Conservation (phyloP, 2,888 invertebrate genomes). For the Ptychoptera albimana region DNA sequence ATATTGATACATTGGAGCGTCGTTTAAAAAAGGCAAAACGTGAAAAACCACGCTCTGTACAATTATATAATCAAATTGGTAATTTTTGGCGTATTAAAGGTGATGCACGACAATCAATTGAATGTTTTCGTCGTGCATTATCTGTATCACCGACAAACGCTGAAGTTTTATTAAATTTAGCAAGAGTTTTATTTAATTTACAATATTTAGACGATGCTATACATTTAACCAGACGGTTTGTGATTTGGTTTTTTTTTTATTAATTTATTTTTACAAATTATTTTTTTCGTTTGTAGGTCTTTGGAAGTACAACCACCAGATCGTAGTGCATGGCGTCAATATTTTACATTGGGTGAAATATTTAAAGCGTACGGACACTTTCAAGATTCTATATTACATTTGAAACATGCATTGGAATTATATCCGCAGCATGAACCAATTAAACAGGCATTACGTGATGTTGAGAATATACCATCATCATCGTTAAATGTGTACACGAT, state of each 20-base stretch:
- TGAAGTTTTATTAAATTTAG: conserved; percentile 70
- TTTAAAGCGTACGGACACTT: conserved; percentile 82
- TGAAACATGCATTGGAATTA: conserved; percentile 65
- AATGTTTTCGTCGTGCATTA: conserved; percentile 74
- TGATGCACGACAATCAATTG: conserved; percentile 71
- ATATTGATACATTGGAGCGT: conserved; percentile 57
- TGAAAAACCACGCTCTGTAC: conserved; percentile 70
- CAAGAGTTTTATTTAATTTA: conserved; percentile 67
- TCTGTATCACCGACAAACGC: conserved; percentile 76
- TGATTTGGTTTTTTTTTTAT: neutral
- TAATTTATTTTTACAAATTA: neutral
- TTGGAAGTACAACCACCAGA: conserved; percentile 72
- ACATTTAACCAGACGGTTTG: conserved; percentile 55
- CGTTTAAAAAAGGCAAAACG: conserved; percentile 61
- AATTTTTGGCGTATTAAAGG: conserved; percentile 86
- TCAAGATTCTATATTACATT: conserved; percentile 71
- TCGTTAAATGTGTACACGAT: conserved; percentile 74
- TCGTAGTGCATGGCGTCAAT: conserved; percentile 80
- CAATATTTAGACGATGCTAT: conserved; percentile 85
- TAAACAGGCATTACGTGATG: conserved; percentile 59
- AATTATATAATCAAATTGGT: conserved; percentile 78
- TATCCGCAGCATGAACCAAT: conserved; percentile 78
- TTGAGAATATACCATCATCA: conserved; percentile 64
- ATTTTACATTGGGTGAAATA: conserved; percentile 81
- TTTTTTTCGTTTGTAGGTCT: conserved; percentile 29